These are phyloP conservation scores for Moxostoma hubbsi DNA, from an alignment of 2,797 vertebrate genomes.

Conservation along the genomic window DNA sequence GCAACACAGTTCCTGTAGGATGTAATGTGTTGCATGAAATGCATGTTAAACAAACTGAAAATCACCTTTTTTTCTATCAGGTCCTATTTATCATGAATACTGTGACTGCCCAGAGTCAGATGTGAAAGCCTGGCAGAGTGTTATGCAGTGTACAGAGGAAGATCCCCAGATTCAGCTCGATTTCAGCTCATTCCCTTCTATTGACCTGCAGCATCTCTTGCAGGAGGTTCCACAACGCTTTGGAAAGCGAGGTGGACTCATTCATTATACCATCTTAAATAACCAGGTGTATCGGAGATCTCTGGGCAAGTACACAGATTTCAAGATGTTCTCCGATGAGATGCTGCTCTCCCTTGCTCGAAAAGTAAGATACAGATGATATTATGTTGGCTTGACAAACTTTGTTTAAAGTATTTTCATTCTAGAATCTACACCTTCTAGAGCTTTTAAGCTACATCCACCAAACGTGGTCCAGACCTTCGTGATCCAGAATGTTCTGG, in stretches of 20 bases:
- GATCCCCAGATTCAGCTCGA: constrained; percentile 86
- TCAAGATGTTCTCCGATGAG: constrained; percentile 97
- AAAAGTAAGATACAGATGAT: constrained; percentile 78
- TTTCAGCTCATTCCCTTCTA: constrained; percentile 82
- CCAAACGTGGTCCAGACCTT: too few species aligned
- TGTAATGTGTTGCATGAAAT: background rate
- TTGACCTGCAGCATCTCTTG: constrained; percentile 83
- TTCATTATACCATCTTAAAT: constrained; percentile 87
- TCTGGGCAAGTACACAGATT: constrained; percentile 92
- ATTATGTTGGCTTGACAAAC: too few species aligned
- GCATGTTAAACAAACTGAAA: background rate
- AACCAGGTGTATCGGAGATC: constrained; percentile 86
- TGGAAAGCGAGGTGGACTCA: constrained; percentile 83
- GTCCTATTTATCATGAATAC: constrained; percentile 90
- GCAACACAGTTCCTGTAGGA: too few species aligned
- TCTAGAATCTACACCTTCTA: too few species aligned
- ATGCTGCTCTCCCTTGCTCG: constrained; percentile 88
- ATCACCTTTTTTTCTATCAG: constrained; percentile 65
- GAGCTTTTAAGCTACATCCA: too few species aligned
- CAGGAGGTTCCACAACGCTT: constrained; percentile 85
- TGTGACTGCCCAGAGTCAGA: constrained; percentile 86
- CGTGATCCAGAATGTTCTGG: too few species aligned
- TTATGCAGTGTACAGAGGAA: constrained; percentile 80
- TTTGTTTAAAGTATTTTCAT: too few species aligned
- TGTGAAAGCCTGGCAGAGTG: constrained; percentile 77